phyloP scores from a whole-genome alignment of 2,113 vertebrate genomes.

The Sciurus niger region DNA sequence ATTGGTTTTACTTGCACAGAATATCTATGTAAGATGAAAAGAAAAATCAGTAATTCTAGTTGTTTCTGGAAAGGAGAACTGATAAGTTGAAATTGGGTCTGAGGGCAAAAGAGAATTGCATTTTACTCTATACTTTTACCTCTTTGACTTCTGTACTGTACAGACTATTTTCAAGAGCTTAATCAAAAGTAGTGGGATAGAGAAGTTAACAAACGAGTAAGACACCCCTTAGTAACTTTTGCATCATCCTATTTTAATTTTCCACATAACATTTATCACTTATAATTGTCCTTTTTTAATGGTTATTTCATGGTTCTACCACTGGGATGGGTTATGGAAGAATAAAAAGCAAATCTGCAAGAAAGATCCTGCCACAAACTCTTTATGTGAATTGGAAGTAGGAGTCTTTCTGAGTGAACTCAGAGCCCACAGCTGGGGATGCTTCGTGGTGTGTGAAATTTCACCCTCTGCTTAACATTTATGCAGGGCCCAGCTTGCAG shows the following conservation, averaged over 20 bases:
- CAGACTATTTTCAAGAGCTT: background rate
- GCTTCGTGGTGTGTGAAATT: no score
- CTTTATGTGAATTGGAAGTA: background rate
- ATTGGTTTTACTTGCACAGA: background rate
- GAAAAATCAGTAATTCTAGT: background rate
- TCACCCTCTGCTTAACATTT: background rate
- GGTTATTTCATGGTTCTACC: background rate
- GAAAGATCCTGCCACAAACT: background rate
- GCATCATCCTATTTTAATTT: background rate
- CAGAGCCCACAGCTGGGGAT: no score
- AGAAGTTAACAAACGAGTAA: background rate
- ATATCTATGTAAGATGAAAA: background rate
- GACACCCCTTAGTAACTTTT: background rate
- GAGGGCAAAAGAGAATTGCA: background rate
- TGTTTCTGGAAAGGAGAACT: background rate
- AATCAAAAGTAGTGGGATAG: background rate
- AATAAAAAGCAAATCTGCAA: background rate
- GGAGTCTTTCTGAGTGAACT: no score
- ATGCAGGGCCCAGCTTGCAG: rapidly evolving
- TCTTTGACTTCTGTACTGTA: background rate
- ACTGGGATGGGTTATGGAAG: background rate
- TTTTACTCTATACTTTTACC: background rate
- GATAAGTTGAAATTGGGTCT: background rate
- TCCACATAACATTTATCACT: background rate
- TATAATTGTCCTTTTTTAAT: background rate